Conservation (phyloP, 2,888 invertebrate genomes). For the Nomada lathburiana region DNA sequence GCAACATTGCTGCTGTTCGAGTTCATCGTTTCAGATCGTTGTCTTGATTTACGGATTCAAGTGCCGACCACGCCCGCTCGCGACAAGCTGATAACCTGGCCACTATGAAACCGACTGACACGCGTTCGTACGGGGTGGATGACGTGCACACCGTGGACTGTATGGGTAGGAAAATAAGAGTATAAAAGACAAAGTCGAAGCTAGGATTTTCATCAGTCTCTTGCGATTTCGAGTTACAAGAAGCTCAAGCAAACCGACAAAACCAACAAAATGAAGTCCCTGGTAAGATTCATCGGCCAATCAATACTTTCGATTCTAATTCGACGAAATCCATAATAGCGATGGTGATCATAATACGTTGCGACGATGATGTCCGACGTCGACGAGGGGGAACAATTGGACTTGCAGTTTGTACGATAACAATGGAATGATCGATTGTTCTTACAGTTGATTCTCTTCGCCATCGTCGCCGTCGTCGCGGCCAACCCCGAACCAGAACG, state of each 20-base stretch:
- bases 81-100: slow-evolving; percentile 26
- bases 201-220: slow-evolving; percentile 67
- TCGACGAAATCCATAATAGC: too few relatives aligned
- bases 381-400: background rate
- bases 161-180: slow-evolving; percentile 49
- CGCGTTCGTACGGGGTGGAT: slow-evolving; percentile 42
- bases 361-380: background rate
- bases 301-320: too few relatives aligned
- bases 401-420: background rate
- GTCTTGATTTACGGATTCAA: slow-evolving; percentile 69
- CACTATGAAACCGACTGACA: slow-evolving; percentile 37
- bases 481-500: slow-evolving; percentile 67
- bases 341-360: too few relatives aligned
- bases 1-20: slow-evolving; percentile 63
- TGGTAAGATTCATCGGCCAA: slow-evolving; percentile 59
- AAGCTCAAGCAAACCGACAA: slow-evolving; percentile 47
- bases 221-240: slow-evolving; percentile 35
- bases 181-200: slow-evolving; percentile 69
- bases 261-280: slow-evolving; percentile 69
- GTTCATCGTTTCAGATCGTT: slow-evolving; percentile 64
- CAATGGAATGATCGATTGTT: background rate
- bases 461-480: slow-evolving; percentile 51
- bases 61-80: slow-evolving; percentile 54
- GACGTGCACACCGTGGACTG: slow-evolving; percentile 26
- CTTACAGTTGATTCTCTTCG: slow-evolving; percentile 50